Evolutionary conservation across 2,113 vertebrate species (phyloP).

Genomic region (Brienomyrus brachyistius): DNA sequence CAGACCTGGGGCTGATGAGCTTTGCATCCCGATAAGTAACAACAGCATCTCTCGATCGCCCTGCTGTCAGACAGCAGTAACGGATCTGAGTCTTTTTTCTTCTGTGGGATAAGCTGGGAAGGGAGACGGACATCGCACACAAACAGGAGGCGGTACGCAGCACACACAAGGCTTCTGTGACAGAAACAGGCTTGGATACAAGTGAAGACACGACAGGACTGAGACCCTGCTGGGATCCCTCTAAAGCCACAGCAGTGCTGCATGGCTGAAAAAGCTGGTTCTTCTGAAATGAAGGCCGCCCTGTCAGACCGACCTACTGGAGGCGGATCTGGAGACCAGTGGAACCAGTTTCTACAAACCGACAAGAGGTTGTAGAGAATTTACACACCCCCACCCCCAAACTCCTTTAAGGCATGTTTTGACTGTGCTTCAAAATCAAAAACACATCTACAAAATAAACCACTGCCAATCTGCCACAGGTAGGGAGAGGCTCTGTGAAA

Average conservation of each 20-base stretch:
- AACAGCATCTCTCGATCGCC: not conserved
- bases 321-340: slow-evolving; percentile 20
- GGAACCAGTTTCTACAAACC: slow-evolving; percentile 24
- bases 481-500: not conserved
- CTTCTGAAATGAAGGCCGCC: not conserved
- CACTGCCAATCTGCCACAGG: not conserved
- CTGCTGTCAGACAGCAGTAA: not conserved
- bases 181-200: not conserved
- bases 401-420: not conserved
- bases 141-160: not conserved
- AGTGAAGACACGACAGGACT: not conserved
- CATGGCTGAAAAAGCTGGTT: not conserved
- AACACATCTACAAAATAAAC: not conserved
- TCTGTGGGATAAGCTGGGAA: not conserved
- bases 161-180: not conserved
- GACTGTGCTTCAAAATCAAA: not conserved
- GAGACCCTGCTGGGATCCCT: not conserved
- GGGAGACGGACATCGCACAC: not conserved
- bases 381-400: not conserved
- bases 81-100: not conserved
- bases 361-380: not conserved
- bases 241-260: not conserved
- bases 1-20: not conserved
- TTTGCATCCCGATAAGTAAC: not conserved
- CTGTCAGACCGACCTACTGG: not conserved